Evolutionary conservation across 1,140 invertebrate genomes (phyloP), one percentile per base, ranked within the genome.

Genomic region (Dysdera silvatica): DNA sequence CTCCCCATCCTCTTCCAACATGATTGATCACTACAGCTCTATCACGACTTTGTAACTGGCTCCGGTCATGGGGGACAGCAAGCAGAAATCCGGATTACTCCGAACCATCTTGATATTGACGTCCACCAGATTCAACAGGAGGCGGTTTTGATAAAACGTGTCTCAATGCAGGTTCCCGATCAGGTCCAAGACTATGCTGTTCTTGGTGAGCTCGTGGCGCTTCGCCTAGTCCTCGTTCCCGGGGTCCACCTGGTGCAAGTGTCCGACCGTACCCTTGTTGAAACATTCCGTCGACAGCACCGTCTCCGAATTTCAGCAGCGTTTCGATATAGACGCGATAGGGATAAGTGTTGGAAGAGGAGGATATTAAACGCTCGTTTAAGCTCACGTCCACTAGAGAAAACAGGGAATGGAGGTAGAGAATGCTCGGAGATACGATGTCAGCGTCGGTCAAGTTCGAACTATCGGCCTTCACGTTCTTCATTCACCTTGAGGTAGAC

Each of bases 281-380:
- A 49, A 49, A 6, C 18, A 14, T 49, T 49, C 47, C 29, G 5
- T 49, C 29, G 12, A 10, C 29, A 4, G 47, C 47, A 26, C 29
- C 41, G 16, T 45, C 41, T 7, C 41, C 41, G 7, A n/a, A 45
- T n/a, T 45, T 45, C 18, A 45, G 7, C 6, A 49, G 20, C 4
- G 28, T 53, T 53, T 53, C 51, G 14, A 53, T 53, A 12, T n/a
- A 33, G 35, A 26, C 28, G 4, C 51, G 32, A 20, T 53, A 53
- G 18, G 28, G 51, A 23, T 53, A 53, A 7, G 32, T 32, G 18
- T 53, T 53, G 14, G 5, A 18, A 8, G 29, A 8, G 20, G 4
- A 31, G 6, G 32, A 53, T 33, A 53, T 53, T 12, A 32, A 24
- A 33, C 29, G 1, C 14, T 35, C 51, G 20, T 53, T 53, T 20